Conservation (phyloP, 2,888 invertebrate genomes). For the Clepsis dumicolana region DNA sequence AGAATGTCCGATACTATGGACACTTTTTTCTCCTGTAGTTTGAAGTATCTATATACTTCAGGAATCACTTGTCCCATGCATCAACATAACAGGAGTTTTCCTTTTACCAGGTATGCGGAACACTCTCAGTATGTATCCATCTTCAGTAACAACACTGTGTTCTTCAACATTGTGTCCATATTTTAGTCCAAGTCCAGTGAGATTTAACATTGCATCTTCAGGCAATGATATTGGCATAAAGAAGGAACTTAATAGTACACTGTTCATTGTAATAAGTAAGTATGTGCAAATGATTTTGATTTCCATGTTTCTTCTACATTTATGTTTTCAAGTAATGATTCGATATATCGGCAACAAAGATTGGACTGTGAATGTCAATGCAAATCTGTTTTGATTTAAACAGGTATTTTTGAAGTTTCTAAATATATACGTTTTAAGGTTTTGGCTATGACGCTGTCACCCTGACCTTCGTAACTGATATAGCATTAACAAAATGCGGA, state of each 20-base stretch:
- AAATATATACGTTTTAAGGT: neutral
- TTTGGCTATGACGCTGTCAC: neutral
- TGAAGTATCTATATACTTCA: conserved; percentile 41
- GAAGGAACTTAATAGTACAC: conserved; percentile 6
- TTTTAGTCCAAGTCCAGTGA: conserved; percentile 53
- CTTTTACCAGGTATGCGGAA: neutral
- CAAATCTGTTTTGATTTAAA: neutral
- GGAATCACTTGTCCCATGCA: neutral
- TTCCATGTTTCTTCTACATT: neutral
- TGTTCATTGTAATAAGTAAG: conserved; percentile 15
- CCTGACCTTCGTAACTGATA: neutral
- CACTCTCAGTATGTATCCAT: conserved; percentile 7
- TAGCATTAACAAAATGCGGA: neutral
- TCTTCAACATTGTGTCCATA: conserved; percentile 51
- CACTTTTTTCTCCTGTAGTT: conserved; percentile 74
- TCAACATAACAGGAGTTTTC: neutral
- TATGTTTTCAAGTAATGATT: neutral
- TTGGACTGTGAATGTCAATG: neutral
- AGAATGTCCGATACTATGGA: conserved; percentile 89
- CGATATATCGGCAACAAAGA: neutral
- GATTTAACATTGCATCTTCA: conserved; percentile 48
- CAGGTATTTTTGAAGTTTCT: neutral
- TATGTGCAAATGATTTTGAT: neutral
- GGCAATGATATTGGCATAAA: conserved; percentile 16
- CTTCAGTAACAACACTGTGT: conserved; percentile 18